Evolutionary conservation across 1,140 invertebrate genomes (phyloP), one percentile per base, ranked within the genome.

Genomic region (Teleopsis dalmanni): DNA sequence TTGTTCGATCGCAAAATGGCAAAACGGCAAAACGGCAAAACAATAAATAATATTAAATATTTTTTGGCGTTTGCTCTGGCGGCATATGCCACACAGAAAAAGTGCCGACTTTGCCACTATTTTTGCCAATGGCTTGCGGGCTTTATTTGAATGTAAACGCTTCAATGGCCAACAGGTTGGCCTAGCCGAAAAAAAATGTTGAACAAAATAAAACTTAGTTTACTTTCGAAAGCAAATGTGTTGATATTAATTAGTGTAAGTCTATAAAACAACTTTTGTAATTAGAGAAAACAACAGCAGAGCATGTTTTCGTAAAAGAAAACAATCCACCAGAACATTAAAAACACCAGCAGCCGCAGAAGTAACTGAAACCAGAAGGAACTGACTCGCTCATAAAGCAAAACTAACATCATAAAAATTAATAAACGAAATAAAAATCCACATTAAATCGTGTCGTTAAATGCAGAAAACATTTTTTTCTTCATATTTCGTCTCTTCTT

Each of bases 21-120:
- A n/a, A n/a, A n/a, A n/a, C n/a, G n/a, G n/a, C n/a, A n/a, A n/a
- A n/a, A n/a, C n/a, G n/a, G n/a, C n/a, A n/a, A n/a, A n/a, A n/a
- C n/a, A n/a, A n/a, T n/a, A n/a, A n/a, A n/a, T n/a, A n/a, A n/a
- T n/a, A n/a, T n/a, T n/a, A n/a, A n/a, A n/a, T n/a, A n/a, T n/a
- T n/a, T n/a, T n/a, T n/a, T n/a, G n/a, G n/a, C n/a, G n/a, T n/a
- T n/a, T n/a, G n/a, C n/a, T n/a, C n/a, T n/a, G n/a, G 46, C 25
- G 22, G 46, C 46, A 22, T 18, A n/a, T 7, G 11, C 35, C 33
- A 48, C 46, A 38, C 46, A 48, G 37, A 27, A 48, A 48, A 48
- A 48, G 46, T 36, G 46, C 46, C 46, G 46, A 34, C n/a, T 37
- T 48, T 48, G 34, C 46, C 46, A 48, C 46, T 35, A 48, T 11